phyloP scores from a whole-genome alignment of 2,797 vertebrate species.

The Apodemus agrarius region DNA sequence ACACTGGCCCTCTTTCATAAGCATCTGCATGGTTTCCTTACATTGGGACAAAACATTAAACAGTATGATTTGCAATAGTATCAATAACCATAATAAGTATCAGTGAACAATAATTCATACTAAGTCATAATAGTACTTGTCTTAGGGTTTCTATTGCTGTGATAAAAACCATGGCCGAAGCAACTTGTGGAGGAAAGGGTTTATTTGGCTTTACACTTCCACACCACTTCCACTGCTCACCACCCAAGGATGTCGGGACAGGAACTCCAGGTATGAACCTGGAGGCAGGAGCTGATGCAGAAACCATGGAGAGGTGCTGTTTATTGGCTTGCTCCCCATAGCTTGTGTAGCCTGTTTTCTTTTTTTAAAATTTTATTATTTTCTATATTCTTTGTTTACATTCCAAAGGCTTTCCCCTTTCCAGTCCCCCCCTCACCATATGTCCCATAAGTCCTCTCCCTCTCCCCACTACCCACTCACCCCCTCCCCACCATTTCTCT shows the following conservation, averaged over 20 bases:
- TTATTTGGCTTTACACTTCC: background rate
- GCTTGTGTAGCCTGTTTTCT: background rate
- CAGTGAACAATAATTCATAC: background rate
- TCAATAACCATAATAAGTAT: background rate
- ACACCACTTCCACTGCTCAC: background rate
- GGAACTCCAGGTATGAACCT: background rate
- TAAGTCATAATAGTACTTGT: background rate
- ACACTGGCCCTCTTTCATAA: background rate
- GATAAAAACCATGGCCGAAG: background rate
- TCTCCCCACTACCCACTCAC: no score
- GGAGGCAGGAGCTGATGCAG: background rate
- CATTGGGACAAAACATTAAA: background rate
- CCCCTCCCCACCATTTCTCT: no score
- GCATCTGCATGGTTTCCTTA: background rate
- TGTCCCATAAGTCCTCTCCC: no score
- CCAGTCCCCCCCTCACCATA: no score
- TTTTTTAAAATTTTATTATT: no score
- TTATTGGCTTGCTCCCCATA: background rate
- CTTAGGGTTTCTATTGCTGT: background rate
- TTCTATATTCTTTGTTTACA: no score
- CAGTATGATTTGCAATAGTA: background rate
- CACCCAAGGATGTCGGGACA: background rate
- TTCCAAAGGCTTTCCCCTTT: no score
- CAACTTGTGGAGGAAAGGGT: background rate
- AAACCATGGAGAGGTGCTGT: background rate